Percentiles rank a stretch among this genome's conserved stretches.
Conservation (phyloP, 2,113 vertebrate genomes). For the Delphinapterus leucas region DNA sequence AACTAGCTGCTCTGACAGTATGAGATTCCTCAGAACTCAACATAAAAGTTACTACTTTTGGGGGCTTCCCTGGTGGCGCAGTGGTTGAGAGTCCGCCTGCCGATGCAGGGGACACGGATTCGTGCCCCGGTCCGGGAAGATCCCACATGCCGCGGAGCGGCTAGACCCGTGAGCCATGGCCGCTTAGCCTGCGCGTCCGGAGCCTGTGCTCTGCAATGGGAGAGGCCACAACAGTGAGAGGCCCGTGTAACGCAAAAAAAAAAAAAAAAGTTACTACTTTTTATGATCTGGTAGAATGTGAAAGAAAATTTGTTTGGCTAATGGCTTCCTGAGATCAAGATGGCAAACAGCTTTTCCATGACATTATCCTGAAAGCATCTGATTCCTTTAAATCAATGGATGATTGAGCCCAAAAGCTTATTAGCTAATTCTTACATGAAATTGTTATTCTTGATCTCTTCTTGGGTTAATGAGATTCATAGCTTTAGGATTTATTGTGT, state of each 20-base stretch:
- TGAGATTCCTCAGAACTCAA: not conserved
- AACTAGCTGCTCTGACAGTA: not conserved
- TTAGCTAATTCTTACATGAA: not conserved
- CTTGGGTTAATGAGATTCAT: not conserved
- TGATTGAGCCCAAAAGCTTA: not conserved
- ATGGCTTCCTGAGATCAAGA: slow-evolving; percentile 40
- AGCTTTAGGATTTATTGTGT: not conserved
- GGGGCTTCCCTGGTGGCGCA: too few relatives aligned
- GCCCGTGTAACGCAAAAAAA: too few relatives aligned
- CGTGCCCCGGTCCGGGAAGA: too few relatives aligned
- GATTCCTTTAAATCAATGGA: not conserved
- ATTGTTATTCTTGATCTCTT: not conserved
- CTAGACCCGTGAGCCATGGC: too few relatives aligned
- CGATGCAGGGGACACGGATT: too few relatives aligned
- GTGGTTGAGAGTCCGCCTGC: too few relatives aligned
- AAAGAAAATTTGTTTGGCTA: slow-evolving; percentile 26
- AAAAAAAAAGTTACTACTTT: not conserved
- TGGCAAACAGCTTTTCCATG: not conserved
- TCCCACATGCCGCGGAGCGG: too few relatives aligned
- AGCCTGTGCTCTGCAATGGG: too few relatives aligned
- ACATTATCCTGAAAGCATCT: not conserved
- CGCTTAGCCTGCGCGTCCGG: too few relatives aligned
- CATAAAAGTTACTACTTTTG: slow-evolving; percentile 20
- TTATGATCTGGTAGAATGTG: slow-evolving; percentile 25
- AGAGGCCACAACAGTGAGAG: too few relatives aligned